phyloP scores from a whole-genome alignment of 2,113 vertebrate species.

The Indicator maculatus region DNA sequence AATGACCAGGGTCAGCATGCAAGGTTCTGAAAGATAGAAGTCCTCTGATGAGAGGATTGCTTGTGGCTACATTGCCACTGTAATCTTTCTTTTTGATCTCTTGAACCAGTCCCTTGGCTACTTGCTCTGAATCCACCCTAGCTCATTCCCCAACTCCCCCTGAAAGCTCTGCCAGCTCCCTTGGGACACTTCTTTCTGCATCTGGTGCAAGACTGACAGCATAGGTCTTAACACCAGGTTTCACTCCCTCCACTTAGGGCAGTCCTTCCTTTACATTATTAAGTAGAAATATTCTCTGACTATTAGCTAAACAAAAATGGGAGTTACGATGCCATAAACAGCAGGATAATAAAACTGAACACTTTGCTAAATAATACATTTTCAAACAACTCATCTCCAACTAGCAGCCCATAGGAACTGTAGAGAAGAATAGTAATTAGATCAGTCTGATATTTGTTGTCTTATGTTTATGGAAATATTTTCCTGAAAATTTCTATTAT shows the following conservation, averaged over 20 bases:
- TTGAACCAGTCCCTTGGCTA: not conserved
- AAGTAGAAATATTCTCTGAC: not conserved
- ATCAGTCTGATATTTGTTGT: not conserved
- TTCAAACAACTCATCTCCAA: not conserved
- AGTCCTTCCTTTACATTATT: not conserved
- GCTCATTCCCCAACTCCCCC: accelerated
- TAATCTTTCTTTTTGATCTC: not conserved
- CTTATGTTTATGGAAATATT: not conserved
- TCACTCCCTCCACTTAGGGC: not conserved
- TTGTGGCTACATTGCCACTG: not conserved
- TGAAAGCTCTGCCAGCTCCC: not conserved
- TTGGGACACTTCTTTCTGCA: not conserved
- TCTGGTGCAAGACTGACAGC: not conserved
- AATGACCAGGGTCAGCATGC: not conserved
- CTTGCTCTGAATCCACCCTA: not conserved
- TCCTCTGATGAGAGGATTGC: not conserved
- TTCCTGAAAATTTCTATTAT: not conserved
- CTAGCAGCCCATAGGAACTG: not conserved
- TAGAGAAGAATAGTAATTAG: not conserved
- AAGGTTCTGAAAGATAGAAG: not conserved
- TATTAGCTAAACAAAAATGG: not conserved
- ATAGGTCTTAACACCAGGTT: not conserved
- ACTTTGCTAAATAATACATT: not conserved
- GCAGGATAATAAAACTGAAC: not conserved
- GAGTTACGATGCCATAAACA: not conserved